Percentiles rank a stretch among this genome's conserved stretches.
These are phyloP conservation scores for Heteromormyrus szaboi DNA, from an alignment of 2,797 vertebrate species.

Conservation along the genomic window DNA sequence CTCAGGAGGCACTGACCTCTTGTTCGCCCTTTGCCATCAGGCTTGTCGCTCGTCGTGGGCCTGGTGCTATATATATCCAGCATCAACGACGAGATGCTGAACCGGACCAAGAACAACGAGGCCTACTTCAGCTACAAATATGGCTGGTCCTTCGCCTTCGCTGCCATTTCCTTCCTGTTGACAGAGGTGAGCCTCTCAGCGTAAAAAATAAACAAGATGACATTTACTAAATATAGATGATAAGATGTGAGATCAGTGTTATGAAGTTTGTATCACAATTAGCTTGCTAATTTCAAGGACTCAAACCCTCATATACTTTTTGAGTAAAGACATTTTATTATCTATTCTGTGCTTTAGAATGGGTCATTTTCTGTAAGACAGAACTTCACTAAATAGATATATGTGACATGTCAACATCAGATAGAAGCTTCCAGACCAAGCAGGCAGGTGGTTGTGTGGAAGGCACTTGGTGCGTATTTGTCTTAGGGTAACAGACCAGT, in stretches of 20 bases:
- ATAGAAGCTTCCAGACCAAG: background rate
- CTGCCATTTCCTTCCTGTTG: constrained; percentile 85
- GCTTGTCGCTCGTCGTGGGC: constrained; percentile 79
- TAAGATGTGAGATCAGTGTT: background rate
- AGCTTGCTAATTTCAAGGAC: background rate
- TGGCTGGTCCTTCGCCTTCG: constrained; percentile 85
- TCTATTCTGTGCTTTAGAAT: background rate
- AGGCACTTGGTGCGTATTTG: background rate
- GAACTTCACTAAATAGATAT: background rate
- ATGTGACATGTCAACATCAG: background rate
- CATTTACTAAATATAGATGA: background rate
- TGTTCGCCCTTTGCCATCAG: constrained; percentile 33
- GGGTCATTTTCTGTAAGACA: background rate
- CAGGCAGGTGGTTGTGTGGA: background rate
- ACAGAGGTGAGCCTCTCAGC: constrained; percentile 68
- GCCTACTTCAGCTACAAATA: constrained; percentile 86
- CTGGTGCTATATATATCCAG: constrained; percentile 89
- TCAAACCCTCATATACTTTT: background rate
- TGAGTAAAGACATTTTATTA: background rate
- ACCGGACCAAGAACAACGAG: constrained; percentile 78
- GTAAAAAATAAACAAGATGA: background rate
- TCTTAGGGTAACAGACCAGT: background rate
- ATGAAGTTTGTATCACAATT: background rate
- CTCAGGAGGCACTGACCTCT: background rate
- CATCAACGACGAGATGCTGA: constrained; percentile 86